Evolutionary conservation across 2,113 vertebrate species (phyloP), one percentile per base, ranked within the genome.

Genomic region (Pleuronectes platessa): DNA sequence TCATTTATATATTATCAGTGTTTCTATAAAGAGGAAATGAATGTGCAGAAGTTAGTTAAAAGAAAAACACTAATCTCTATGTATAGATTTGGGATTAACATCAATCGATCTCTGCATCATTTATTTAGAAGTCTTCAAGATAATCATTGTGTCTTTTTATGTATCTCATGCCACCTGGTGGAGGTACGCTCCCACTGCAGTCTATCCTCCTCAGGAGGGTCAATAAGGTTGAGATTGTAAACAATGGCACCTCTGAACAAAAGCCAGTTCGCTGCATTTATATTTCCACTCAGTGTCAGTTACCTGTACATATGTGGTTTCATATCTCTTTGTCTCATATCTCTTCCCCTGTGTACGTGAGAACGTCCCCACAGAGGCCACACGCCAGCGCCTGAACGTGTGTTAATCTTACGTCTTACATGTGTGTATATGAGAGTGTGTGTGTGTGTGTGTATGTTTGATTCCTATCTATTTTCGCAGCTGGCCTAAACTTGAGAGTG

Each of bases 91-190:
- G 13, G 10, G 45, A 20, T 12, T n/a, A 49, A 9, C 5, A 10
- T 60, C 26, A 26, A 9, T 13, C 42, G 18, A 35, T 42, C 4
- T 42, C 35, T 53, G 21, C 3, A 14, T 40, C 49, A 27, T 24
- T 18, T 37, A 37, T 61, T 9, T 58, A 15, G 1, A 21, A 5
- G 12, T 11, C 45, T 40, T 31, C 23, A 27, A n/a, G 5, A 61
- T 2, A 15, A 35, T 3, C 20, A 14, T 26, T 61, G 9, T 69
- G 26, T 78, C 71, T 24, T 27, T 73, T 12, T 17, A 68, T 69
- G 86, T 71, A 68, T 87, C 70, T 90, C 76, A 63, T 86, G 93
- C 92, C 94, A 92, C 76, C 94, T 94, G 82, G 91, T 94, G 94
- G 91, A 91, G 31, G 8, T 21, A 18, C 67, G 49, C 12, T 31